Percentiles rank a stretch among this genome's conserved stretches.
Evolutionary conservation across 2,888 invertebrate genomes (phyloP).

Genomic region (Drosophila paranaensis): DNA sequence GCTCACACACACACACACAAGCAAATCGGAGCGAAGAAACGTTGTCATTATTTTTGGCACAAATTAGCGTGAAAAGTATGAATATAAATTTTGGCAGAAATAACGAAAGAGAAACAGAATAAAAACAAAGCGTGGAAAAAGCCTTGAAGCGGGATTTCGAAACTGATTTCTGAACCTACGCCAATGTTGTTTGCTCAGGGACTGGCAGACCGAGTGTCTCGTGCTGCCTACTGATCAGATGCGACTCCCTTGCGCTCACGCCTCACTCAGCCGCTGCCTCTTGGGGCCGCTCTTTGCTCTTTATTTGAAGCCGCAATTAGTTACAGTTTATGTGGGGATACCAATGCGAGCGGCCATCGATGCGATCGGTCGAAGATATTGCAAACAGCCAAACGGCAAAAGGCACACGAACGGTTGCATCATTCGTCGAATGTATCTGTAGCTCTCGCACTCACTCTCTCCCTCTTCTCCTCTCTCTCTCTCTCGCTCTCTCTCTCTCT

Average conservation of each 20-base stretch:
- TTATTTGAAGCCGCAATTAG: slow-evolving; percentile 84
- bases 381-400: slow-evolving; percentile 36
- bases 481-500: slow-evolving; percentile 10
- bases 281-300: slow-evolving; percentile 55
- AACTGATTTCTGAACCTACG: slow-evolving; percentile 63
- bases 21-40: slow-evolving; percentile 7
- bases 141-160: slow-evolving; percentile 23
- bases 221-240: slow-evolving; percentile 46
- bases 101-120: slow-evolving; percentile 11
- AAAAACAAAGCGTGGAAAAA: slow-evolving; percentile 30
- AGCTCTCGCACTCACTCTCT: too few relatives aligned
- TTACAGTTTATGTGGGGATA: slow-evolving; percentile 81
- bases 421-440: slow-evolving; percentile 23
- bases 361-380: slow-evolving; percentile 54
- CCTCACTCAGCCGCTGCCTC: background rate
- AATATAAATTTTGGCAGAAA: slow-evolving; percentile 19
- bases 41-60: slow-evolving; percentile 39
- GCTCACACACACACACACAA: background rate
- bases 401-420: slow-evolving; percentile 44
- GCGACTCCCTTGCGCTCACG: background rate
- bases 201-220: slow-evolving; percentile 59
- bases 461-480: background rate
- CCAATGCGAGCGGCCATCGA: slow-evolving; percentile 64
- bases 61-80: slow-evolving; percentile 64
- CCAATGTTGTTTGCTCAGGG: slow-evolving; percentile 55